Evolutionary conservation across 2,888 invertebrate species (phyloP), one percentile per base, ranked within the genome.

Genomic region (Drosophila meridionalis): DNA sequence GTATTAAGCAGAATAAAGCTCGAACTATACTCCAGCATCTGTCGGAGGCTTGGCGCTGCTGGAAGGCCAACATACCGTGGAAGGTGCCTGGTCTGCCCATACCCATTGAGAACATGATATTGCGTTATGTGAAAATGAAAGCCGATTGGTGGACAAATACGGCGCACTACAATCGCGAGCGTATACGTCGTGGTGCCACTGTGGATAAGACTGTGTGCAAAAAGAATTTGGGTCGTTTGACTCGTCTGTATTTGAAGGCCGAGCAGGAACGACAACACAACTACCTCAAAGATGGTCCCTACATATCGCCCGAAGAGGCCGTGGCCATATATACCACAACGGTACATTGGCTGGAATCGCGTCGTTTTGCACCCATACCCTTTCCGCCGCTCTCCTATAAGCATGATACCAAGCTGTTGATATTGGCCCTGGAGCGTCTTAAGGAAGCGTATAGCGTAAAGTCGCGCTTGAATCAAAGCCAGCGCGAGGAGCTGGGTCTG

Each of bases 141-240:
- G 99, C 99, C 0, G 99, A 99, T 93, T 99, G 99, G 99, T 99
- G 99, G 99, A 99, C 99, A 0, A 99, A 99, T 93, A 99, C 99
- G 0, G 99, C 99, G 0, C 99, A 99, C 93, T 99, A 99, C 94
- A 99, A 99, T 94, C 95, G 99, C 48, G 99, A 99, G 93, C 95
- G 99, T 89, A 99, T 99, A 81, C 96, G 99, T 4, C 96, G 99
- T 84, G 99, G 99, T n/a, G 99, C 99, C 58, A 99, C 99, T 0
- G 99, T 99, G 20, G 99, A 99, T 93, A 99, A 99, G 93, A 99
- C 99, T 0, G 99, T 99, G 0, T 99, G 99, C 93, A 99, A 99
- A 94, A 99, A 99, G 94, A 99, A 99, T 94, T 95, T 99, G 79
- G 99, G 99, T 1, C 95, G 99, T n/a, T 94, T 99, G 58, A 99